Conservation (phyloP, 1,140 invertebrate species). For the Laodelphax striatellus region DNA sequence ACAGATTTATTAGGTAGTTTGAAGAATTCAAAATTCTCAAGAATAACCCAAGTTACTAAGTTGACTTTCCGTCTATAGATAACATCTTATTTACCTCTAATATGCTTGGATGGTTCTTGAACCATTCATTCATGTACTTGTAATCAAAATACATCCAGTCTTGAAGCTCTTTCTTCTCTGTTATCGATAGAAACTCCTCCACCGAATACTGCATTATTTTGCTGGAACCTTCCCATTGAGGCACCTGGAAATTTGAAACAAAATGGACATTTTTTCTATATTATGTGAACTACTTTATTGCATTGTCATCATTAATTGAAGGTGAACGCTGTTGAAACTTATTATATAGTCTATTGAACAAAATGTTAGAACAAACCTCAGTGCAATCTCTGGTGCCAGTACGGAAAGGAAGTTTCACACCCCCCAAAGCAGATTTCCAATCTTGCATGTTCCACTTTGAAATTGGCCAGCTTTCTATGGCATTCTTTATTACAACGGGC, state of each 20-base stretch:
- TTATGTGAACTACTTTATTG: too few species aligned
- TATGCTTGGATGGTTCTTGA: constrained; percentile 35
- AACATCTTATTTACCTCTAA: not conserved
- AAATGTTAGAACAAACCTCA: too few species aligned
- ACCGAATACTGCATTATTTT: constrained; percentile 41
- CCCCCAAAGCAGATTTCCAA: not conserved
- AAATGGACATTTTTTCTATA: too few species aligned
- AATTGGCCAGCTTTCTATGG: too few species aligned
- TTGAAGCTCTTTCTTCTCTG: constrained; percentile 27
- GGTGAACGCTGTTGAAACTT: too few species aligned
- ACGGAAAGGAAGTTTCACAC: constrained; percentile 18
- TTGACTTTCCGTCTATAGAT: too few species aligned
- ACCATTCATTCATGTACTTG: constrained; percentile 63
- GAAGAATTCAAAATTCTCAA: too few species aligned
- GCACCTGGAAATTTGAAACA: constrained; percentile 33
- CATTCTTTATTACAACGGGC: too few species aligned
- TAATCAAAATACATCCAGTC: constrained; percentile 76
- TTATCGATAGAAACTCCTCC: constrained; percentile 42
- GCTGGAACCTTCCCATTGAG: constrained; percentile 65
- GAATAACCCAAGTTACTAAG: too few species aligned
- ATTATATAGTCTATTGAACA: too few species aligned
- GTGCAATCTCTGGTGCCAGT: constrained; percentile 18
- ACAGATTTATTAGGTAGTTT: too few species aligned
- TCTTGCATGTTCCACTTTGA: constrained; percentile 1
- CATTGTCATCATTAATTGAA: too few species aligned